Base-by-base conservation (phyloP, 1,140 invertebrate genomes). In the Bombus difficillimus region DNA sequence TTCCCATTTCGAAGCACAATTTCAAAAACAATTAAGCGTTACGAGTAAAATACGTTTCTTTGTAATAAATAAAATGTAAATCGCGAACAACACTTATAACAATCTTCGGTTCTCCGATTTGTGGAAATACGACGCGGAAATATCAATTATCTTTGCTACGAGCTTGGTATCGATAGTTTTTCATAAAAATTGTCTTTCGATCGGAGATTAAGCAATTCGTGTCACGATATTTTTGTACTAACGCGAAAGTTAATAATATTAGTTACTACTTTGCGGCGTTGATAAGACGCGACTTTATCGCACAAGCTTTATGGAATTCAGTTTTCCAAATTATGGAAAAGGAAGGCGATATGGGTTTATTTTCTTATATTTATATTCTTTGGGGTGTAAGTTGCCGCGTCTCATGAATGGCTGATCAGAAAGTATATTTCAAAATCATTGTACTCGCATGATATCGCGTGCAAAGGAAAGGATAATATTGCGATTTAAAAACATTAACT, bases 401-500 rank as follows among this genome's bases (percentile, higher is more conserved):
- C 41, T 75, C 73, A 75, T 75, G 73, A 75, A 75, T 75, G 73
- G 43, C 73, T 75, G 73, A 75, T 75, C 73, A 47, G 73, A 32
- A 43, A 43, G n/a, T 12, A 18, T 34, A 75, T 75, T 53, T 53
- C 43, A 43, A 53, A 75, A 75, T 75, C 73, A 53, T 75, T 32
- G 72, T 73, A 22, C 12, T 22, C n/a, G 8, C 15, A 41, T n/a
- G 72, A 74, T 47, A 43, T 74, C 43, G 12, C 43, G 32, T 53
- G 73, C 73, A 53, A 53, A 34, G 72, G 41, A 32, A 73, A 73
- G 43, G 73, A 75, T 75, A 75, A 75, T 75, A 53, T 75, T 75
- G 73, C n/a, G 73, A 75, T 75, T 75, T 75, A 75, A 75, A 75
- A 75, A 75, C 73, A 75, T 75, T 75, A 75, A 75, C 43, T 75